Evolutionary conservation across 1,140 invertebrate species (phyloP), one percentile per base, ranked within the genome.

Genomic region (Colletes gigas): DNA sequence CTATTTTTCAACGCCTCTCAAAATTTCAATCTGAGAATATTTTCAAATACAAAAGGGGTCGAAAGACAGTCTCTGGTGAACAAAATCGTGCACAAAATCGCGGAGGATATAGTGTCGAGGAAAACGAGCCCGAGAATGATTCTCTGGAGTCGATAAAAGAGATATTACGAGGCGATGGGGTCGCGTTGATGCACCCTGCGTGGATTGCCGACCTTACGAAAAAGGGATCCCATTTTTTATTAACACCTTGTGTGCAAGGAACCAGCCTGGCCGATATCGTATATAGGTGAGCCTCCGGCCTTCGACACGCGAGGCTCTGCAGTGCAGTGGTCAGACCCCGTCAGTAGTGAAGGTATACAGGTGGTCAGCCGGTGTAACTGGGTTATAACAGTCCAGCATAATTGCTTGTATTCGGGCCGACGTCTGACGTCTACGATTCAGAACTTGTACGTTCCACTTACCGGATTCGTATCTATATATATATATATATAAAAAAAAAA

Each of bases 221-320:
- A 66, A 44, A 17, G 8, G 15, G 5, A 55, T 9, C 47, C 4
- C 6, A 19, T 14, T 67, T 17, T 50, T 75, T 52, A 80, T 59
- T 50, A 60, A 67, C 60, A 52, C 62, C 70, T 21, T 14, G 7
- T 59, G 30, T 5, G n/a, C 19, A 39, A 15, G 21, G 71, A 50
- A 74, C 39, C 44, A 30, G 14, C 19, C n/a, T 12, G 39, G 0
- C 7, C 4, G 3, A 63, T 12, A 15, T 5, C 9, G 15, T 63
- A 78, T 60, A 63, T 44, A 62, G 63, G 39, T 15, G 47, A 50
- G 12, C 50, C 67, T 55, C 14, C 65, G 85, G 72, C 86, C 88
- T 89, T 89, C 86, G 81, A 62, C 88, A 89, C 88, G 88, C 87
- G 47, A 89, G 65, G 69, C 63, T 74, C 67, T 78, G 72, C 76